phyloP scores from a whole-genome alignment of 2,888 invertebrate species.

The Scrobipalpa atriplicella region DNA sequence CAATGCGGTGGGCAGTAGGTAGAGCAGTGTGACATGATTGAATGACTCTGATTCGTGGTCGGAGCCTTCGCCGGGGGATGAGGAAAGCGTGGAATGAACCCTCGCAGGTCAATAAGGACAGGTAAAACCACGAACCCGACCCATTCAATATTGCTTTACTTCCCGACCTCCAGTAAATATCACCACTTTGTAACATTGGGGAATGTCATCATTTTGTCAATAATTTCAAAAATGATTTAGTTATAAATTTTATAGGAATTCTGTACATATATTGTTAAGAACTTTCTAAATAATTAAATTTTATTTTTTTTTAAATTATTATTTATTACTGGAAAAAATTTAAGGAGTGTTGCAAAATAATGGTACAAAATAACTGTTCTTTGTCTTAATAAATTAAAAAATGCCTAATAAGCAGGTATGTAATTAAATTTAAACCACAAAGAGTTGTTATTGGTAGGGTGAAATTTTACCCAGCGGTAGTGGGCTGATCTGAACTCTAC shows the following conservation, averaged over 20 bases:
- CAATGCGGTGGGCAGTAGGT: conserved; percentile 3
- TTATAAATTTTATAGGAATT: background rate
- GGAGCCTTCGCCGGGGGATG: conserved; percentile 63
- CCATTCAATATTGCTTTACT: conserved; percentile 48
- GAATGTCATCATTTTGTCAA: background rate
- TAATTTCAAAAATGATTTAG: background rate
- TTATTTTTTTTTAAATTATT: too few relatives aligned
- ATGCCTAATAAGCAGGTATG: background rate
- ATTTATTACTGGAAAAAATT: too few relatives aligned
- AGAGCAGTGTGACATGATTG: conserved; percentile 35
- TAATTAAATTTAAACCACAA: background rate
- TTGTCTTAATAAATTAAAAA: too few relatives aligned
- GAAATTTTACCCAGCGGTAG: conserved; percentile 18
- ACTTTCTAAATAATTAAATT: too few relatives aligned
- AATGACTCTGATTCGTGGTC: conserved; percentile 70
- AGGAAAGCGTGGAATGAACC: conserved; percentile 52
- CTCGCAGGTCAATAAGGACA: conserved; percentile 70
- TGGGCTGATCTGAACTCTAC: conserved; percentile 35
- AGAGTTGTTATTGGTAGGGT: conserved; percentile 24
- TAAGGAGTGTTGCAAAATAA: too few relatives aligned
- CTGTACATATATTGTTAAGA: too few relatives aligned
- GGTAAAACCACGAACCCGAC: conserved; percentile 57
- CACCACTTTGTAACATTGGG: conserved; percentile 32
- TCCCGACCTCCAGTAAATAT: conserved; percentile 30
- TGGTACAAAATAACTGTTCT: too few relatives aligned